phyloP scores from a whole-genome alignment of 2,113 vertebrate genomes.

The Motacilla tschutschensis region DNA sequence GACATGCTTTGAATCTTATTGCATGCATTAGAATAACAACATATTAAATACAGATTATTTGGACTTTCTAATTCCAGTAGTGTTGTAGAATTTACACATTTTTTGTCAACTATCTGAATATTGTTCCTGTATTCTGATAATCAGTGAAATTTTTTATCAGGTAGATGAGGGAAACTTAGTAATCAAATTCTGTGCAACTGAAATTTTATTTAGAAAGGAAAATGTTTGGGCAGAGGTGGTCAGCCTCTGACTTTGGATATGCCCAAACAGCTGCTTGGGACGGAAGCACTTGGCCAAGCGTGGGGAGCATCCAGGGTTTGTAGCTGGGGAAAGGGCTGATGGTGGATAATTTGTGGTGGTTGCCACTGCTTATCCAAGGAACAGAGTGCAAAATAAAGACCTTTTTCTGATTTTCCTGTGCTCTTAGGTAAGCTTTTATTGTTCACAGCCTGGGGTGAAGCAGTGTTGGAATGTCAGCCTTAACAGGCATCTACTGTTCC shows the following conservation, averaged over 20 bases:
- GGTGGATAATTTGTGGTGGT: rapidly evolving
- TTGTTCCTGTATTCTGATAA: not conserved
- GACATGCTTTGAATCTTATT: not conserved
- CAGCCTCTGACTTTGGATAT: rapidly evolving
- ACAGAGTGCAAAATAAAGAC: not conserved
- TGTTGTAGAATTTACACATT: not conserved
- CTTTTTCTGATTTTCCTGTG: not conserved
- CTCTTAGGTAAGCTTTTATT: not conserved
- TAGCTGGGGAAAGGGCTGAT: not conserved
- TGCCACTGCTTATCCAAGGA: not conserved
- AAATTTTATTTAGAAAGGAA: not conserved
- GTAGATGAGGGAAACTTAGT: not conserved
- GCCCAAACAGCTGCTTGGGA: not conserved
- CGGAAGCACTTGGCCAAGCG: not conserved
- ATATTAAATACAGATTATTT: not conserved
- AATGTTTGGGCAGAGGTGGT: not conserved
- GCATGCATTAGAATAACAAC: not conserved
- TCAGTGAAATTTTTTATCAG: not conserved
- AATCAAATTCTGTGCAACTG: not conserved
- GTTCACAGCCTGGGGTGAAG: not conserved
- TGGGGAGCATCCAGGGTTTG: not conserved
- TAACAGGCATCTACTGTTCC: not conserved
- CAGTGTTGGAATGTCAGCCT: not conserved
- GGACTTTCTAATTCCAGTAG: not conserved
- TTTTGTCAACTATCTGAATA: not conserved